Conservation (phyloP, 2,113 vertebrate species). For the Ictalurus punctatus region DNA sequence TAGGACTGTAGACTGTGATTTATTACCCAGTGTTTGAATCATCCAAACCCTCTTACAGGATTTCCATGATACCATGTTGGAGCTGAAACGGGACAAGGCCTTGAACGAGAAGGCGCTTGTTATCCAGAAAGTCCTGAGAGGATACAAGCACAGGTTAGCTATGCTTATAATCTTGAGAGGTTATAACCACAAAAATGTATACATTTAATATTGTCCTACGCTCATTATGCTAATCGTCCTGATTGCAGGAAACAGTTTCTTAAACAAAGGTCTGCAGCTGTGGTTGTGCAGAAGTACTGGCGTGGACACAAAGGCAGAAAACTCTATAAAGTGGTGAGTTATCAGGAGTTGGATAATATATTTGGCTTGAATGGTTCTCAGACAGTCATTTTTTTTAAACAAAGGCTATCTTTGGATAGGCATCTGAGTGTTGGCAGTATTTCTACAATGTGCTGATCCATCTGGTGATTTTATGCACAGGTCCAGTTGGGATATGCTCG, state of each 20-base stretch:
- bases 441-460: not conserved
- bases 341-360: not conserved
- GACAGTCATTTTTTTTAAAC: not conserved
- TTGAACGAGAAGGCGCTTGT: constrained; percentile 79
- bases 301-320: constrained; percentile 69
- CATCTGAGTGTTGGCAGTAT: not conserved
- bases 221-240: constrained; percentile 47
- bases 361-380: not conserved
- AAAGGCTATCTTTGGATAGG: not conserved
- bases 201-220: constrained; percentile 71
- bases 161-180: constrained; percentile 81
- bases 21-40: not conserved
- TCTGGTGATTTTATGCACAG: constrained; percentile 61
- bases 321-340: constrained; percentile 80
- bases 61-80: constrained; percentile 82
- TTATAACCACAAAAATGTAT: constrained; percentile 64
- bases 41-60: constrained; percentile 70
- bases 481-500: constrained; percentile 84
- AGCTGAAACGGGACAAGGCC: constrained; percentile 80
- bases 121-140: constrained; percentile 86
- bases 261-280: constrained; percentile 35
- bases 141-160: constrained; percentile 83
- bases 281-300: constrained; percentile 42
- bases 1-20: not conserved
- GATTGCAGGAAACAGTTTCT: constrained; percentile 37